Conservation (phyloP, 2,797 vertebrate species). For the Strix occidentalis region DNA sequence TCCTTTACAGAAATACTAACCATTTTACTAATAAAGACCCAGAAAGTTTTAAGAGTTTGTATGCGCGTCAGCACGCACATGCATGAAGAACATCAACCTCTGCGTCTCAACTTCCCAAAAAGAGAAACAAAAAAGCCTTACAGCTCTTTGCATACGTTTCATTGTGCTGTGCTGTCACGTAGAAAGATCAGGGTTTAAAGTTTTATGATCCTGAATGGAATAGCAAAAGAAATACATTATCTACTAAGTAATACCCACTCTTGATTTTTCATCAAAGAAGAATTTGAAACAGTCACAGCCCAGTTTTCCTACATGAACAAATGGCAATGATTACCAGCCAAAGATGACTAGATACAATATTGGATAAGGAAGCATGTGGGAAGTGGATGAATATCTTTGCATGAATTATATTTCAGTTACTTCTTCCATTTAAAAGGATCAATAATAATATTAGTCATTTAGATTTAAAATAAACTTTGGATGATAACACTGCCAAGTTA, state of each 20-base stretch:
- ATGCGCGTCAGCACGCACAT: background rate
- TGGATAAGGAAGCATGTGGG: background rate
- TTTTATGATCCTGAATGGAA: background rate
- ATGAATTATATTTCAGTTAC: slow-evolving; percentile 23
- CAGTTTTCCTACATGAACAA: slow-evolving; percentile 4
- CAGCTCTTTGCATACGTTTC: background rate
- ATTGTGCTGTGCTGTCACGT: background rate
- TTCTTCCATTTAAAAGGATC: slow-evolving; percentile 20
- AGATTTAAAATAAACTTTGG: slow-evolving; percentile 46
- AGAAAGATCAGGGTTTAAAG: slow-evolving; percentile 7
- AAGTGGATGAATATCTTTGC: background rate
- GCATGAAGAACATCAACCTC: background rate
- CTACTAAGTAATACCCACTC: slow-evolving; percentile 15
- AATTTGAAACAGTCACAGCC: background rate
- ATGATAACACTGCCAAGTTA: slow-evolving; percentile 33
- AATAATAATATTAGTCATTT: slow-evolving; percentile 18
- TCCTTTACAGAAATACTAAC: background rate
- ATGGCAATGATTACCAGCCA: background rate
- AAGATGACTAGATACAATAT: slow-evolving; percentile 1
- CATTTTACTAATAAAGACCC: background rate
- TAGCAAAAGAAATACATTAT: background rate
- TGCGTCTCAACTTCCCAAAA: background rate
- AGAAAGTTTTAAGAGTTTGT: background rate
- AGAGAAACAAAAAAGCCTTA: background rate
- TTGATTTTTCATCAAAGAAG: background rate